Evolutionary conservation across 2,888 invertebrate species (phyloP).

Genomic region (Parascotia fuliginaria): DNA sequence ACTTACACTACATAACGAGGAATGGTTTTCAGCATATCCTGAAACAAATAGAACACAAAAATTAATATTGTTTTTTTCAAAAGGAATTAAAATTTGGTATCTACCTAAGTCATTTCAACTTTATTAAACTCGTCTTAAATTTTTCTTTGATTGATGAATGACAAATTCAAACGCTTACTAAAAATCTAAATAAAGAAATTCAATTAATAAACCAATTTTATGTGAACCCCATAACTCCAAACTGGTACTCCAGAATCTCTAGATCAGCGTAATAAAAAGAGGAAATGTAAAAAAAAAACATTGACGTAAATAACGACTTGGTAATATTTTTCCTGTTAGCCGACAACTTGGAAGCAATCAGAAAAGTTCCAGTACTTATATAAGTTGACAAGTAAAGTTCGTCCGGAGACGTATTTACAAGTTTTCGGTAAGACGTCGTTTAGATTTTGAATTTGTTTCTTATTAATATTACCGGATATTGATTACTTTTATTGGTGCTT

Average conservation of each 20-base stretch:
- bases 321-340: slow-evolving; percentile 36
- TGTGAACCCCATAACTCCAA: neutral
- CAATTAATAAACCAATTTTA: neutral
- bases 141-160: neutral
- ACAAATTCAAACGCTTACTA: neutral
- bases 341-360: slow-evolving; percentile 37
- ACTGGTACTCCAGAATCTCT: neutral
- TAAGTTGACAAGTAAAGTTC: slow-evolving; percentile 41
- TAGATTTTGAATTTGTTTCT: slow-evolving; percentile 16
- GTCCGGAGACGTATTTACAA: slow-evolving; percentile 27
- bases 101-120: too few relatives aligned
- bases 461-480: slow-evolving; percentile 5
- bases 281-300: slow-evolving; percentile 9
- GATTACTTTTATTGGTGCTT: neutral
- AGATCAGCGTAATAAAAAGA: neutral
- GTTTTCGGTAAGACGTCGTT: slow-evolving; percentile 26
- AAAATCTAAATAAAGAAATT: neutral
- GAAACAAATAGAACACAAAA: slow-evolving; percentile 33
- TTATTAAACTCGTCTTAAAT: neutral
- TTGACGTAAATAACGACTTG: slow-evolving; percentile 28
- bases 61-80: neutral
- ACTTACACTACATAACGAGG: slow-evolving; percentile 55
- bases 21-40: slow-evolving; percentile 32
- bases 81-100: neutral
- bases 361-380: slow-evolving; percentile 37